Conservation (phyloP, 2,113 vertebrate genomes). For the Chaetodon trifascialis region DNA sequence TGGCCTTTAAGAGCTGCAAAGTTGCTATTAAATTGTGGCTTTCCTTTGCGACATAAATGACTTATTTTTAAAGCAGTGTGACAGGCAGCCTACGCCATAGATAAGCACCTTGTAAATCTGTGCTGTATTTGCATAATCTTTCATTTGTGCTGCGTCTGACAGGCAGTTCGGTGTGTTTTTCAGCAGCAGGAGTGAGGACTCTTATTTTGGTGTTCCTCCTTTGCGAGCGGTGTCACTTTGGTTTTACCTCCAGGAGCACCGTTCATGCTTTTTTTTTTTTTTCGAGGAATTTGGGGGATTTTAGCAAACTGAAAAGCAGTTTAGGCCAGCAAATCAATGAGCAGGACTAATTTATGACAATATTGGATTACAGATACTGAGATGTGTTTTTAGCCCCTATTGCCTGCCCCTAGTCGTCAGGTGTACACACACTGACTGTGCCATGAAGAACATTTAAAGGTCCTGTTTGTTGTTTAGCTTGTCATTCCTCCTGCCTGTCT, state of each 20-base stretch:
- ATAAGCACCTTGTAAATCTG: slow-evolving; percentile 16
- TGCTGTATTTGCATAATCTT: slow-evolving; percentile 6
- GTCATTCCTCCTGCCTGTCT: slow-evolving; percentile 20
- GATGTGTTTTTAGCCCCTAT: not conserved
- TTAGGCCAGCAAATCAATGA: not conserved
- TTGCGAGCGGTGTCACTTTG: slow-evolving; percentile 3
- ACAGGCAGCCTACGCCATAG: not conserved
- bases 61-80: not conserved
- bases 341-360: not conserved
- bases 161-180: not conserved
- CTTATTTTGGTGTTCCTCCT: not conserved
- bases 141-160: not conserved
- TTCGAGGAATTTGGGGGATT: not conserved
- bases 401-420: not conserved
- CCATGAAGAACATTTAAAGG: slow-evolving; percentile 69
- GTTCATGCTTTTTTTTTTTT: not conserved
- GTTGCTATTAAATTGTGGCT: not conserved
- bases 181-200: not conserved
- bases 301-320: not conserved
- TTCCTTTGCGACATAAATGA: not conserved
- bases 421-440: slow-evolving; percentile 5
- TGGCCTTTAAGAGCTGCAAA: not conserved
- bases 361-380: not conserved
- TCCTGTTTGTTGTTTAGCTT: slow-evolving; percentile 77
- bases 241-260: not conserved